Evolutionary conservation across 2,113 vertebrate genomes (phyloP), one percentile per base, ranked within the genome.

Genomic region (Chaetorhynchus papuensis): DNA sequence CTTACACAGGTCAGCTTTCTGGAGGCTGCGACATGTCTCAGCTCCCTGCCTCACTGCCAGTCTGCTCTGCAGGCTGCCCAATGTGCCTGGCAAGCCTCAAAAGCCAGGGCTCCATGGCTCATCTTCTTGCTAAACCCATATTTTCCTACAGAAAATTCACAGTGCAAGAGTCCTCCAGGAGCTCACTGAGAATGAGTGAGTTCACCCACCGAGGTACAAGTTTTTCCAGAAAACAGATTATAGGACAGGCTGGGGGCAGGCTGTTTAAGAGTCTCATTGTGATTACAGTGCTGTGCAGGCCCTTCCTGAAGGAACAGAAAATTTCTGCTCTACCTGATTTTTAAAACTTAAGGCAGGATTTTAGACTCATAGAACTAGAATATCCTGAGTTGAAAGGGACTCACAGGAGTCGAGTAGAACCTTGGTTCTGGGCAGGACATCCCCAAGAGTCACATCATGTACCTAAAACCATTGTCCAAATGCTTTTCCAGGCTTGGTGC

Each of bases 61-160:
- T 27, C 27, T 35, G 9, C 5, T 37, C 23, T 13, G 45, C 20
- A 61, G 15, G 13, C 15, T 81, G 20, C 13, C 28, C 1, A 1
- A 5, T 0, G 0, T 15, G 6, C 37, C 31, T 1, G 1, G 14
- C 30, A 4, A 10, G 27, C 13, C 24, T 15, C 47, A 57, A 15
- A 33, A 35, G 3, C 1, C 2, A 11, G 20, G 13, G 13, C 4
- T 90, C 18, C 6, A 1, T 8, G 17, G 11, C 20, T 66, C 21
- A 47, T 5, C 5, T 3, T 2, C 18, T 82, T 66, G 42, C 28
- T 70, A 81, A 57, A 15, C 3, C 12, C 0, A 0, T 53, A 22
- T 63, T 79, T 87, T 39, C 31, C 37, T 6, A 8, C 9, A 8
- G 26, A 18, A 69, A 60, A 33, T 61, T 30, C 28, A 33, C 19